Evolutionary conservation across 2,113 vertebrate species (phyloP).

Genomic region (Spermophilus dauricus): DNA sequence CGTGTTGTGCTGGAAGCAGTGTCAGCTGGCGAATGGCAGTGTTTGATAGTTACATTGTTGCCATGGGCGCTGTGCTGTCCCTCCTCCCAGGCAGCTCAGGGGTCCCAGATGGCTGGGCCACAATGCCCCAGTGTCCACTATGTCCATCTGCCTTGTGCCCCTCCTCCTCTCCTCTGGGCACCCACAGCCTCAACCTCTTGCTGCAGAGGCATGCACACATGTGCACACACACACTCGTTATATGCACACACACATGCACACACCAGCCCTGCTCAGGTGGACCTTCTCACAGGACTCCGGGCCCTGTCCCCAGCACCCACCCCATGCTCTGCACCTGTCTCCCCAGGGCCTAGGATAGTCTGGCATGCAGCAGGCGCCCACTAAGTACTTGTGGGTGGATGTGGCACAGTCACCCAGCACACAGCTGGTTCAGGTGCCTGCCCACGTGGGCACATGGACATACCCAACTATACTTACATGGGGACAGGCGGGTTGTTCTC

Average conservation of each 20-base stretch:
- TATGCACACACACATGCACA: no score
- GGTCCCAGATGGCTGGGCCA: neutral
- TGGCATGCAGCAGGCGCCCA: neutral
- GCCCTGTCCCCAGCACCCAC: no score
- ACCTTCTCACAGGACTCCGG: neutral
- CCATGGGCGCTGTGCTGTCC: fast-evolving
- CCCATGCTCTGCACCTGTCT: fast-evolving
- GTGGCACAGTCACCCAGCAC: fast-evolving
- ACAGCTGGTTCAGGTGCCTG: fast-evolving
- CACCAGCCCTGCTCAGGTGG: neutral
- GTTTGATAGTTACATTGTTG: fast-evolving
- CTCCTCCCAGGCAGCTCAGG: neutral
- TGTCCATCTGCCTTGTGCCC: fast-evolving
- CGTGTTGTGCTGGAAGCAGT: fast-evolving
- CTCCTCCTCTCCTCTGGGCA: no score
- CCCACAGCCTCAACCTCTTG: fast-evolving
- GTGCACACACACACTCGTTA: fast-evolving
- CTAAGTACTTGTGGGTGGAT: fast-evolving
- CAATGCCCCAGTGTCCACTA: neutral
- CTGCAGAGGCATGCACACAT: neutral
- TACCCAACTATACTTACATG: fast-evolving
- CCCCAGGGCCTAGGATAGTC: neutral
- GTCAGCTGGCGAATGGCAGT: fast-evolving
- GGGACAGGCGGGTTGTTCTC: no score
- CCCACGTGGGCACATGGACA: fast-evolving